Evolutionary conservation across 2,888 invertebrate species (phyloP), one percentile per base, ranked within the genome.

Genomic region (Meteorus colon): DNA sequence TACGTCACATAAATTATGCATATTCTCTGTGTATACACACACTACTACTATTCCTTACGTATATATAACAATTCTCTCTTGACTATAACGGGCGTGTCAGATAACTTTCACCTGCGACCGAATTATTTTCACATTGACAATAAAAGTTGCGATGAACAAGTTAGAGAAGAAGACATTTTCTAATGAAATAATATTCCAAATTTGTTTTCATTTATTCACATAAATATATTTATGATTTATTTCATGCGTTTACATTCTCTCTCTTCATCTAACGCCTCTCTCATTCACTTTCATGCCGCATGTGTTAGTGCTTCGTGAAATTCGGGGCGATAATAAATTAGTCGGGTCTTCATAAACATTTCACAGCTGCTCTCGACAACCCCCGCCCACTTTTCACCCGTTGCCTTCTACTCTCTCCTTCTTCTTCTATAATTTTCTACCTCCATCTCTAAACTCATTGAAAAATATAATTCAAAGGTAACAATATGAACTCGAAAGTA

Each of bases 271-370:
- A 37, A 37, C 19, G 3, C 10, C n/a, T 37, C 5, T 19, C n/a
- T n/a, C 16, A 34, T 37, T 31, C 65, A 31, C 63, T 63, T 14
- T 4, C 19, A 8, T 65, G 31, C 67, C 68, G 59, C 74, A 67
- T 73, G 73, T 73, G 66, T 73, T 73, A 60, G 73, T 68, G 68
- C 68, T 68, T 65, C 62, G 60, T 59, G 74, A 67, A 74, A 74
- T 68, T 75, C 73, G 79, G 76, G 77, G 79, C 80, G 79, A 86
- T 86, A 85, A 88, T 88, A 88, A 88, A 88, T 88, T 88, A 88
- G 86, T 85, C 85, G 84, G 83, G 86, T 85, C 86, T 88, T 88
- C 88, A 88, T 88, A 87, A 88, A 88, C 88, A 88, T 88, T 88
- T 88, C 87, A 86, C 88, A 87, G 86, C 87, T 88, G 88, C 80